A percentile compares a stretch with the other conserved stretches of the same genome.
Evolutionary conservation across 2,888 invertebrate species (phyloP).

Genomic region (Acheta domesticus): DNA sequence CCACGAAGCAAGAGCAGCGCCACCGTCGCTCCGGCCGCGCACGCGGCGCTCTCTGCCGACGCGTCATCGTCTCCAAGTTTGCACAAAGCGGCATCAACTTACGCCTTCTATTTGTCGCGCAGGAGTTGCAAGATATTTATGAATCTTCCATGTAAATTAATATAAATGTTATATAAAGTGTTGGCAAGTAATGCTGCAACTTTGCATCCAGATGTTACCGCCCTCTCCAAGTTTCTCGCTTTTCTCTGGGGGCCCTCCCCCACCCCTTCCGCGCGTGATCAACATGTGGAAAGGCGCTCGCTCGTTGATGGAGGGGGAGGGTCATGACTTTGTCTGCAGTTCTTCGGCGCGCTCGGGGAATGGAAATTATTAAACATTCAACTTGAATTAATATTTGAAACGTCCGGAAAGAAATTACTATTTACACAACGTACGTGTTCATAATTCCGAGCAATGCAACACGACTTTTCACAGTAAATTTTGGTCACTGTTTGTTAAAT

Average conservation of each 20-base stretch:
- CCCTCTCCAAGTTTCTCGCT: not conserved
- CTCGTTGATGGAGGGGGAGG: no score
- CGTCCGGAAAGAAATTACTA: no score
- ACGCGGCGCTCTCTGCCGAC: not conserved
- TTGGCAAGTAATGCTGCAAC: slow-evolving; percentile 18
- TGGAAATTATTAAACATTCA: no score
- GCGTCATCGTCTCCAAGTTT: not conserved
- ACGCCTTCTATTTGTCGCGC: not conserved
- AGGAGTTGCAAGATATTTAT: not conserved
- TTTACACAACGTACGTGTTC: no score
- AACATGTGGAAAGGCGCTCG: not conserved
- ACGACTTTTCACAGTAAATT: no score
- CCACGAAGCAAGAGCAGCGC: no score
- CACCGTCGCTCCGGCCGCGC: not conserved
- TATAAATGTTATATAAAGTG: slow-evolving; percentile 10
- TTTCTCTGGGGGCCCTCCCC: not conserved
- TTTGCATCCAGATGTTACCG: slow-evolving; percentile 1
- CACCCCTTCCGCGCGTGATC: not conserved
- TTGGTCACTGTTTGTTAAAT: no score
- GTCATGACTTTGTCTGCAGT: no score
- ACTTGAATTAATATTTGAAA: no score
- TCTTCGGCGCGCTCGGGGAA: no score
- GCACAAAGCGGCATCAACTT: not conserved
- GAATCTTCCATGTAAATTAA: slow-evolving; percentile 18
- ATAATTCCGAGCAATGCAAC: no score